Base-by-base conservation (phyloP, 2,797 vertebrate species). In the Leptatherina wallacei region DNA sequence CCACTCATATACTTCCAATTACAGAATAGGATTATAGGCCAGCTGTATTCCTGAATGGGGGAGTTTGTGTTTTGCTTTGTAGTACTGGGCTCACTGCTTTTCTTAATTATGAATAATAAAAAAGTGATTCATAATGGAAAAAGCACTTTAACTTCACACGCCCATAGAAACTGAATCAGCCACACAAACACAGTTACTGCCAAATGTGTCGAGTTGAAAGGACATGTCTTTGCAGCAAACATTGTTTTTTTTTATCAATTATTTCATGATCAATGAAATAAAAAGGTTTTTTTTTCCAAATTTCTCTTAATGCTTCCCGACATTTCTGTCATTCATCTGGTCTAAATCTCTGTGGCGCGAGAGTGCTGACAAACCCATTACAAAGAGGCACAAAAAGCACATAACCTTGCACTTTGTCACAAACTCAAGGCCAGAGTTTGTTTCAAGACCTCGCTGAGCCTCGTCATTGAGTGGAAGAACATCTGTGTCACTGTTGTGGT, bases 31-130 rank as follows among this genome's bases (percentile, higher is more conserved):
- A 83, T 85, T 77, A 74, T 6, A 47, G 65, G 44, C 87, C 86
- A 89, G 81, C 82, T 85, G 82, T 77, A 77, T 77, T 59, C 51
- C 77, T 65, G 59, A 80, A 79, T 10, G 30, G 65, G 36, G 69
- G 63, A 79, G 83, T 79, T 82, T 82, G 70, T 84, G 69, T 82
- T 86, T 84, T 76, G 59, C 71, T 84, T 81, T 83, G 82, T 73
- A 77, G 73, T 60, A 81, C 69, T 77, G 70, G 61, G 51, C 75
- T 72, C 71, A 54, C 75, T 89, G 83, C 80, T 83, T 90, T 89
- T 88, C 78, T 85, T 89, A 86, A 92, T 92, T 90, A 89, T 84
- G 88, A 89, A 88, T 88, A 85, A 91, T 87, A 92, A 86, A 44
- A 18, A 92, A 90, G 84, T 89, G 84, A 90, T 88, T 88, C 81